phyloP scores from a whole-genome alignment of 2,113 vertebrate species.

The Nycticorax nycticorax region DNA sequence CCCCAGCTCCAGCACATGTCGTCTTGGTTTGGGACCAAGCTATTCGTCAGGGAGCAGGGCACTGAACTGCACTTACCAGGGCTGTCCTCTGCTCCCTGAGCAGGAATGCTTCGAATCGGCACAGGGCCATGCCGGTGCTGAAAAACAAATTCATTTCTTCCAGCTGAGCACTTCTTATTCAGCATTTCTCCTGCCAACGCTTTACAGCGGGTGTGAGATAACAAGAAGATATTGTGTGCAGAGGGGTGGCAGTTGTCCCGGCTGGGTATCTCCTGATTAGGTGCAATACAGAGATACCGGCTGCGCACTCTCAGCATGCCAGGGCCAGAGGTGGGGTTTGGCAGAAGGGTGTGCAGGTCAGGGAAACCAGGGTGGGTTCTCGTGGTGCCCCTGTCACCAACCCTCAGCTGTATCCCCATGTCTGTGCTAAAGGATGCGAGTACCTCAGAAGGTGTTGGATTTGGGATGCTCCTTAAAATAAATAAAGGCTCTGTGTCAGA shows the following conservation, averaged over 20 bases:
- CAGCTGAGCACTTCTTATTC: not conserved
- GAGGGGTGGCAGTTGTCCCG: not conserved
- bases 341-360: not conserved
- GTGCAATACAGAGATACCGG: not conserved
- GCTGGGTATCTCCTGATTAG: not conserved
- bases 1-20: too few species aligned
- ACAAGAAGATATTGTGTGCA: not conserved
- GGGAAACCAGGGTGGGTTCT: not conserved
- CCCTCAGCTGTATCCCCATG: not conserved
- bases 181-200: conserved; percentile 12
- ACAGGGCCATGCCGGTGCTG: not conserved
- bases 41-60: not conserved
- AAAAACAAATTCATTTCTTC: not conserved
- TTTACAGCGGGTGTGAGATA: not conserved
- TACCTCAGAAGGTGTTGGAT: not conserved
- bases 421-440: not conserved
- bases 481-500: not conserved
- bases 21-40: not conserved
- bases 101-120: not conserved
- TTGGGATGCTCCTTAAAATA: not conserved
- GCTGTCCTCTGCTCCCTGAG: not conserved
- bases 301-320: not conserved
- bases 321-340: not conserved
- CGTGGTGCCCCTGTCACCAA: not conserved
- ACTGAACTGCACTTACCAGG: not conserved